Evolutionary conservation across 2,113 vertebrate genomes (phyloP).

Genomic region (Tympanuchus pallidicinctus): DNA sequence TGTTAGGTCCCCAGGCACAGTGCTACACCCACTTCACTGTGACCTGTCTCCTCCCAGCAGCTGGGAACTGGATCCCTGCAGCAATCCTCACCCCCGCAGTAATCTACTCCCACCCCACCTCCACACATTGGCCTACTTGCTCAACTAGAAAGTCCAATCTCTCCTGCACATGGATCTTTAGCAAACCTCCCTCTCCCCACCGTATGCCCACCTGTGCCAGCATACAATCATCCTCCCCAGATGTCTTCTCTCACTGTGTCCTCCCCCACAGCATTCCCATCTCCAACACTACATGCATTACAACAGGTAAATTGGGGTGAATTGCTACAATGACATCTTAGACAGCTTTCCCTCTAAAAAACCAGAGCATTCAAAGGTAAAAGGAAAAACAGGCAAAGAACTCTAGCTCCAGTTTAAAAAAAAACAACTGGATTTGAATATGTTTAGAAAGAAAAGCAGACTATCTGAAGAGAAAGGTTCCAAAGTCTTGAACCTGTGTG

Average conservation of each 20-base stretch:
- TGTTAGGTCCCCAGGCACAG: neutral
- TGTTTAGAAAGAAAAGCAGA: neutral
- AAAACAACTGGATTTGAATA: neutral
- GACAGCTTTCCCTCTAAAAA: neutral
- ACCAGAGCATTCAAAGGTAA: neutral
- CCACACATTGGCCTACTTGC: neutral
- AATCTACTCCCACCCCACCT: neutral
- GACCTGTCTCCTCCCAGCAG: neutral
- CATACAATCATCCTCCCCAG: neutral
- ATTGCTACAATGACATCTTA: neutral
- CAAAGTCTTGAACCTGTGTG: neutral
- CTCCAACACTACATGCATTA: neutral
- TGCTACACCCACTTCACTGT: neutral
- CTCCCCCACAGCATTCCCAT: neutral
- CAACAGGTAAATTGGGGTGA: neutral
- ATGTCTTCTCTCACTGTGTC: neutral
- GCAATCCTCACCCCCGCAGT: neutral
- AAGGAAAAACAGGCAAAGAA: neutral
- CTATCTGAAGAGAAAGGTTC: neutral
- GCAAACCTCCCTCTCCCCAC: neutral
- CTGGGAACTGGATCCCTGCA: neutral
- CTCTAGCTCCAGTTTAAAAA: neutral
- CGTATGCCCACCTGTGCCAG: neutral
- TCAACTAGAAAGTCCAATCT: neutral
- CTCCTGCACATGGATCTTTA: accelerated